Evolutionary conservation across 2,888 invertebrate genomes (phyloP).

Genomic region (Nephrotoma appendiculata): DNA sequence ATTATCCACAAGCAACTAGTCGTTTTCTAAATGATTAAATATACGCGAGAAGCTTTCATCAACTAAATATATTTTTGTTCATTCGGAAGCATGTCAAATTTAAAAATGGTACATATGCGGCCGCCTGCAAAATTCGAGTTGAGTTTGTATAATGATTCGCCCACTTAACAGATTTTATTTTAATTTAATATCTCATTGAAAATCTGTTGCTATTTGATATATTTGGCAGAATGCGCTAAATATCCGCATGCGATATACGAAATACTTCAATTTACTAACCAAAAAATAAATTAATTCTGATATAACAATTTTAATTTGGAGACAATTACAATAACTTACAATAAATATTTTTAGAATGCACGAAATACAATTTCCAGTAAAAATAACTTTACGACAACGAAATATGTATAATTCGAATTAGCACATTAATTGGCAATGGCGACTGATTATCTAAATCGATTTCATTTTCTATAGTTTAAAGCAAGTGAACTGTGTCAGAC

Average conservation of each 20-base stretch:
- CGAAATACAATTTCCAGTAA: neutral
- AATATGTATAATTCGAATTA: neutral
- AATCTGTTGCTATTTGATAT: neutral
- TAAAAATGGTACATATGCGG: neutral
- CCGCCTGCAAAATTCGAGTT: neutral
- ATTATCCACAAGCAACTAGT: no score
- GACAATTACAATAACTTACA: neutral
- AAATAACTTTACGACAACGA: neutral
- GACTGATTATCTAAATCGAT: neutral
- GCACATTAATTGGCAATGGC: neutral
- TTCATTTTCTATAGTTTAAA: neutral
- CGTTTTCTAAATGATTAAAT: no score
- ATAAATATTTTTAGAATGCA: neutral
- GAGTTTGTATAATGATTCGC: neutral
- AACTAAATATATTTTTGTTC: no score
- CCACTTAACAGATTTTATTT: neutral
- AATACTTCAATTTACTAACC: neutral
- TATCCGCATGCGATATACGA: neutral
- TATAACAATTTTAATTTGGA: neutral
- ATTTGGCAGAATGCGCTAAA: neutral
- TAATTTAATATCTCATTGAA: neutral
- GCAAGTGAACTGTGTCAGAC: neutral
- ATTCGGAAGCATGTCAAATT: no score
- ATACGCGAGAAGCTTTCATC: no score
- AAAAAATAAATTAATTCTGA: neutral